Evolutionary conservation across 2,797 vertebrate species (phyloP).

Genomic region (Oreochromis grahami): DNA sequence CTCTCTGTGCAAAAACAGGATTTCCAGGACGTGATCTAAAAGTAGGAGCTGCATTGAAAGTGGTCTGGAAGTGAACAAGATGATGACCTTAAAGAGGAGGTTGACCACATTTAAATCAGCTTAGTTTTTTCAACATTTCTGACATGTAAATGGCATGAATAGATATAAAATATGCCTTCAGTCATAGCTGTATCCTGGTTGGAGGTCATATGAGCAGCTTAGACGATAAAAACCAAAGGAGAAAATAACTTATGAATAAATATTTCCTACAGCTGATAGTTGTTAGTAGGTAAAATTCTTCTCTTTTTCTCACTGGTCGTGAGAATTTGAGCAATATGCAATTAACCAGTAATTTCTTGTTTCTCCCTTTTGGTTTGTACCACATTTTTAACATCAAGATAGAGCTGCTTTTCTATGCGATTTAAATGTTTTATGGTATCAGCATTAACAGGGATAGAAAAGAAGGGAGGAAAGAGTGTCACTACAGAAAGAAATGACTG

Average conservation of each 20-base stretch:
- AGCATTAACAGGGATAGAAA: background rate
- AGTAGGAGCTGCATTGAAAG: background rate
- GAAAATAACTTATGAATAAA: background rate
- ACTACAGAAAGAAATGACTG: background rate
- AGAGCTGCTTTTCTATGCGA: background rate
- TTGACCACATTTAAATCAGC: background rate
- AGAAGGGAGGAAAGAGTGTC: background rate
- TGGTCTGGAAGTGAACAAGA: background rate
- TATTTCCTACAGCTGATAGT: background rate
- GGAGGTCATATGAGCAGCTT: background rate
- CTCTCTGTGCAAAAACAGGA: background rate
- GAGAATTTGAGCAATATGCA: background rate
- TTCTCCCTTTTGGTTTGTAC: background rate
- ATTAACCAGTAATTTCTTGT: background rate
- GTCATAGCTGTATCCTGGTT: background rate
- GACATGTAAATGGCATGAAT: background rate
- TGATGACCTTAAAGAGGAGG: background rate
- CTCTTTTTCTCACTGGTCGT: background rate
- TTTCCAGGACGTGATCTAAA: background rate
- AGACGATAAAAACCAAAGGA: background rate
- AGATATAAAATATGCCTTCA: background rate
- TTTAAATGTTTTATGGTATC: background rate
- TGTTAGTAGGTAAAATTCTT: background rate
- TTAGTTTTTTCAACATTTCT: background rate
- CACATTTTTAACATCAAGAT: background rate